A percentile compares a stretch with the other conserved stretches of the same genome.
These are phyloP conservation scores for Pygocentrus nattereri DNA, from an alignment of 2,797 vertebrate species.

Conservation along the genomic window DNA sequence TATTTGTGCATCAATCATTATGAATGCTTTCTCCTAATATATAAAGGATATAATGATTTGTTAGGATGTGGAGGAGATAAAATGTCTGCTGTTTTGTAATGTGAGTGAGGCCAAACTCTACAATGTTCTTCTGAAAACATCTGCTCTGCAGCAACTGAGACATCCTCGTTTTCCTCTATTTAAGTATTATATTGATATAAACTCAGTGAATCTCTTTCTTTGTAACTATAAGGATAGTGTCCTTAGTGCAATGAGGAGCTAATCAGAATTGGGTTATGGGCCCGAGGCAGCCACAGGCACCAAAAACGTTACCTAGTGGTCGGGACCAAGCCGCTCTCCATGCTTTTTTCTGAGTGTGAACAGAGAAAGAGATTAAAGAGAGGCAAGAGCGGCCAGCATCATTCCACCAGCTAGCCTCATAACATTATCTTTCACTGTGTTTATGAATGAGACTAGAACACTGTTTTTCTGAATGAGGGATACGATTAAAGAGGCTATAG, in stretches of 20 bases:
- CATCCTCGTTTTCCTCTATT: not conserved
- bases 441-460: not conserved
- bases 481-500: not conserved
- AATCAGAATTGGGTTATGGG: constrained; percentile 18
- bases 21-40: no score
- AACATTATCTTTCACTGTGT: not conserved
- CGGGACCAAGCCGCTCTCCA: constrained; percentile 25
- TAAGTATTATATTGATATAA: not conserved
- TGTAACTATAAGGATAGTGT: not conserved
- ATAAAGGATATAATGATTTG: no score
- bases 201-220: not conserved
- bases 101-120: constrained; percentile 12
- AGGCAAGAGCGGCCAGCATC: not conserved
- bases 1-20: no score
- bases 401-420: not conserved
- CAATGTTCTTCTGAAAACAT: constrained; percentile 16
- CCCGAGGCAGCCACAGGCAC: constrained; percentile 19
- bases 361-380: constrained; percentile 20
- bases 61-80: not conserved
- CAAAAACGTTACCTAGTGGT: constrained; percentile 20
- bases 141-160: not conserved
- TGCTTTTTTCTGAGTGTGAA: constrained; percentile 20
- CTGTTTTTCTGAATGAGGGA: not conserved
- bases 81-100: not conserved
- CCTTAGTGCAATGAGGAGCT: not conserved